Evolutionary conservation across 2,797 vertebrate genomes (phyloP), one percentile per base, ranked within the genome.

Genomic region (Argyrosomus regius): DNA sequence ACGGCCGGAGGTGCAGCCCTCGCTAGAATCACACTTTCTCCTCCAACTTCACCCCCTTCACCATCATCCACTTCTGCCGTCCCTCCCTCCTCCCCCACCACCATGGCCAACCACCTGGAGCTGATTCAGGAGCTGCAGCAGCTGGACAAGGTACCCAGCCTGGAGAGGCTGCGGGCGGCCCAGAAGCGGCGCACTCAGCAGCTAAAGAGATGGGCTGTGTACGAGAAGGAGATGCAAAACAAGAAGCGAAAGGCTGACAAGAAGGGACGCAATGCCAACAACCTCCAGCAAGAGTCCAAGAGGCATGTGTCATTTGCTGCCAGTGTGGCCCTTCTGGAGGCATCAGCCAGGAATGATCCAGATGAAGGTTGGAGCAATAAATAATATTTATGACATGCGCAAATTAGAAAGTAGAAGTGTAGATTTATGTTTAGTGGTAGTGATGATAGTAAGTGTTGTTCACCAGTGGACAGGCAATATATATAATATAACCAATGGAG

Each of bases 171-270:
- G 82, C 95, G 97, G n/a, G 95, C 97, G 0, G 98, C 98, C 6
- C 98, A 98, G 95, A 98, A 98, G 89, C 94, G 98, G 7, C 95
- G 98, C 26, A 96, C 96, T 0, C 98, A 99, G 95, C 98, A 99
- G 95, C 96, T 99, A 74, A 99, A 99, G 92, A 95, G 97, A 59
- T 99, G 98, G 98, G 97, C 97, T 0, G 95, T 98, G 81, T 98
- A 98, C 0, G 98, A 99, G 95, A 98, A 98, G 88, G 98, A 99
- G 89, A 96, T 98, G 95, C 97, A 99, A 86, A 97, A 94, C 93
- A 97, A 96, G 92, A 99, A 98, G 86, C 92, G 97, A 43, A 97
- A 97, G 85, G 97, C 97, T 0, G 97, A 99, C 49, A 98, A 96
- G 91, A 97, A 96, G 81, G 95, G 96, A 41, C 97, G 94, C 1